Conservation (phyloP, 2,888 invertebrate genomes). For the Harpalus rufipes region DNA sequence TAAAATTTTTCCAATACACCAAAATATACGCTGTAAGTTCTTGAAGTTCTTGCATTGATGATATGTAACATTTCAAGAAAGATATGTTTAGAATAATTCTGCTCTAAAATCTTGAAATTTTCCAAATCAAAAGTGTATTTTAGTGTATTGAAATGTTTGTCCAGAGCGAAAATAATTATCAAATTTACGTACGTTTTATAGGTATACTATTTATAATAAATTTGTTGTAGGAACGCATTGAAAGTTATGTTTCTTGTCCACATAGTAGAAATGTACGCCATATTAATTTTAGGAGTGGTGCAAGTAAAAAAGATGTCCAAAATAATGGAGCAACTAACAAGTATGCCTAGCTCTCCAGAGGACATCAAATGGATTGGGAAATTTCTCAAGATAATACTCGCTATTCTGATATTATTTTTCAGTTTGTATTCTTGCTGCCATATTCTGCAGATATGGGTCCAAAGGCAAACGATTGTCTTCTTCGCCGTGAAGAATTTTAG, state of each 20-base stretch:
- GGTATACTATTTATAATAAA: slow-evolving; percentile 3
- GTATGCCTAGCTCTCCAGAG: slow-evolving; percentile 30
- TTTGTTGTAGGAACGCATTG: slow-evolving; percentile 29
- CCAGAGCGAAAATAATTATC: no score
- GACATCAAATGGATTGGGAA: slow-evolving; percentile 43
- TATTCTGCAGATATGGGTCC: slow-evolving; percentile 39
- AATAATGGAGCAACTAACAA: slow-evolving; percentile 43
- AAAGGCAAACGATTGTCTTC: slow-evolving; percentile 22
- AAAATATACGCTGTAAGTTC: no score
- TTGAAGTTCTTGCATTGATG: no score
- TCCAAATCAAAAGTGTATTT: no score
- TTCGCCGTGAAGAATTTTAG: slow-evolving; percentile 39
- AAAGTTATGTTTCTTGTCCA: slow-evolving; percentile 47
- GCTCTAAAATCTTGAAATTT: no score
- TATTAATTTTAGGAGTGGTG: slow-evolving; percentile 44
- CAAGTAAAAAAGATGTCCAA: slow-evolving; percentile 31
- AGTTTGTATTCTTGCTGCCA: slow-evolving; percentile 31
- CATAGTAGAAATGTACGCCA: slow-evolving; percentile 50
- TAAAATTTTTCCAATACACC: no score
- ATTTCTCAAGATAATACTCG: slow-evolving; percentile 37
- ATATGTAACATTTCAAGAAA: no score
- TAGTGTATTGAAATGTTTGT: no score
- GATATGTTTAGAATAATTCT: no score
- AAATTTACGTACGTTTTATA: no score
- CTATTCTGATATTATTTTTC: slow-evolving; percentile 21